phyloP scores from a whole-genome alignment of 1,140 invertebrate genomes.

The Conopomorpha cramerella region DNA sequence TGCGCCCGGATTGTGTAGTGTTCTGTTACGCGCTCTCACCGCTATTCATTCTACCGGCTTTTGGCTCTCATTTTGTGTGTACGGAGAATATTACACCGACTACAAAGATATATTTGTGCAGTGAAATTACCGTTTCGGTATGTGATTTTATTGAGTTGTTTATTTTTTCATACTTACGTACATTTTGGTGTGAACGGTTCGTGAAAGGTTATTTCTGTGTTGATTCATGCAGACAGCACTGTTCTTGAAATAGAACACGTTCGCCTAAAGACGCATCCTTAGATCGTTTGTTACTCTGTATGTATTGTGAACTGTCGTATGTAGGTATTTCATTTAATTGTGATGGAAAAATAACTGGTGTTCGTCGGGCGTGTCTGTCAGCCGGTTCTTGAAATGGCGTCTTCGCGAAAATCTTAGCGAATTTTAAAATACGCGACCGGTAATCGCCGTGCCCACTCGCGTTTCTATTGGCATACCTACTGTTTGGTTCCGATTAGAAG shows the following conservation, averaged over 20 bases:
- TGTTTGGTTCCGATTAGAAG: no score
- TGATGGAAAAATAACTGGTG: conserved; percentile 2
- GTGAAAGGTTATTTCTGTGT: conserved; percentile 59
- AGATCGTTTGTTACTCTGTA: no score
- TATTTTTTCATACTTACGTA: conserved; percentile 37
- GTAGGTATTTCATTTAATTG: no score
- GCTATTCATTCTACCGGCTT: no score
- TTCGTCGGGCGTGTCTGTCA: conserved; percentile 38
- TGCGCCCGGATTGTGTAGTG: conserved; percentile 27
- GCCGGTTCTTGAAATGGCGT: conserved; percentile 49
- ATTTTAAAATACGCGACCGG: conserved; percentile 49
- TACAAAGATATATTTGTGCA: conserved; percentile 37
- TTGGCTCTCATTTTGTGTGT: conserved; percentile 39
- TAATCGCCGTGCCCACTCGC: conserved; percentile 33
- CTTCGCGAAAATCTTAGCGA: conserved; percentile 37
- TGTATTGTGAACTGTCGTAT: no score
- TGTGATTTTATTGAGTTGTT: conserved; percentile 35
- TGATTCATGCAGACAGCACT: conserved; percentile 54
- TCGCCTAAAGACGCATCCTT: conserved; percentile 44
- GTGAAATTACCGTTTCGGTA: conserved; percentile 51
- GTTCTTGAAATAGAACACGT: conserved; percentile 54
- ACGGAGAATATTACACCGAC: conserved; percentile 22
- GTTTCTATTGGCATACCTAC: no score
- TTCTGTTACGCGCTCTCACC: no score
- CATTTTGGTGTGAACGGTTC: conserved; percentile 30